Evolutionary conservation across 1,140 invertebrate genomes (phyloP).

Genomic region (Anthonomus grandis): DNA sequence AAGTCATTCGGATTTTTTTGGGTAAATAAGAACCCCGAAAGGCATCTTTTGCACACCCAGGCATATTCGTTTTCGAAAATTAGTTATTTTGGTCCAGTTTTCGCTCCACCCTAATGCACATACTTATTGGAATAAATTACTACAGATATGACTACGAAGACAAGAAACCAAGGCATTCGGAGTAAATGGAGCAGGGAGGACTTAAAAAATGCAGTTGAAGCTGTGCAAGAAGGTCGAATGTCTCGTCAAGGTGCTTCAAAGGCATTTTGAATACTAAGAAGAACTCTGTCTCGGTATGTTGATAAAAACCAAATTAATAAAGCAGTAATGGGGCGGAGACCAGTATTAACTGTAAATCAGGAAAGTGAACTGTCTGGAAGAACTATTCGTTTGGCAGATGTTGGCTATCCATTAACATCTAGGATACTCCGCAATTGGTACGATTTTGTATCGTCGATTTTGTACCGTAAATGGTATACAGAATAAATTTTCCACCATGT

Average conservation of each 20-base stretch:
- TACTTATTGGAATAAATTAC: conserved; percentile 33
- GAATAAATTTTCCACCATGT: no score
- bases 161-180: conserved; percentile 11
- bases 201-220: conserved; percentile 14
- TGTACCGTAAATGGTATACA: no score
- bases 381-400: conserved; percentile 7
- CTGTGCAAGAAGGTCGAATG: conserved; percentile 11
- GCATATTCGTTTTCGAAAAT: no score
- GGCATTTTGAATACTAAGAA: conserved; percentile 12
- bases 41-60: no score
- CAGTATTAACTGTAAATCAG: conserved; percentile 7
- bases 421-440: no score
- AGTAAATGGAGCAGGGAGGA: conserved; percentile 6
- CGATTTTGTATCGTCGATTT: no score
- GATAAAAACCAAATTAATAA: conserved; percentile 7
- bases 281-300: conserved; percentile 8
- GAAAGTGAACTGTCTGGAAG: conserved; percentile 11
- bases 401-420: conserved; percentile 11
- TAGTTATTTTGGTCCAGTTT: no score
- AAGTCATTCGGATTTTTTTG: no score
- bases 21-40: no score
- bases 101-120: no score
- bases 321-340: conserved; percentile 8
- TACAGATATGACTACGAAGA: neutral
- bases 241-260: conserved; percentile 12